Evolutionary conservation across 1,140 invertebrate species (phyloP), one percentile per base, ranked within the genome.

Genomic region (Orchestia grillus): DNA sequence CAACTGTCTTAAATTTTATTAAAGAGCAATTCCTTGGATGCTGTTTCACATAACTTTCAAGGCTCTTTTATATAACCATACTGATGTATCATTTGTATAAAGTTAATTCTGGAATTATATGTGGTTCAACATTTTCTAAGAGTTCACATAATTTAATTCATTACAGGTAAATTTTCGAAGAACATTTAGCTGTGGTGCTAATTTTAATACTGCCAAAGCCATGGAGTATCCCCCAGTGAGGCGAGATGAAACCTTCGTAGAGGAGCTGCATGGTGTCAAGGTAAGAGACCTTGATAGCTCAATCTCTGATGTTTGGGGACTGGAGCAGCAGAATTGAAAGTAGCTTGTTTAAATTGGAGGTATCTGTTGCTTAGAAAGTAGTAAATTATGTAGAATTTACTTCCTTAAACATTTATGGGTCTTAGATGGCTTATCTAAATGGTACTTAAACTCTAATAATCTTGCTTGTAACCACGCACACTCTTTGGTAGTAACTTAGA

Each of bases 231-330:
- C 99, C 1, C 97, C 98, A 96, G 98, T 98, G 92, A 97, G 98
- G 96, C 98, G 99, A 97, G 99, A 99, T 97, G 98, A 98, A 96
- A 97, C 98, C 95, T 98, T 98, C 92, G 97, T 98, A 57, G 99
- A 99, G 96, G 98, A 98, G 97, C 98, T 98, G 97, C 98, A 99
- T 98, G 99, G 99, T 87, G 98, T 98, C 87, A 98, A 99, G 98
- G 99, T 99, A 98, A 97, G 97, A 96, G 53, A 23, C 95, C 77
- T 40, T 43, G 41, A 28, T 36, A 91, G 88, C 88, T 11, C 15
- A 41, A 91, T 19, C 41, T 44, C 42, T 42, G 41, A 91, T 6
- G 88, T 91, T 41, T 91, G 1, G 47, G 11, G 62, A 77, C 62
- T 77, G 36, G 11, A 77, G 11, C 36, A 77, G 15, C 36, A 28